Base-by-base conservation (phyloP, 37 sponge, comb jelly and placozoan species). In the Halichondria panicea region DNA sequence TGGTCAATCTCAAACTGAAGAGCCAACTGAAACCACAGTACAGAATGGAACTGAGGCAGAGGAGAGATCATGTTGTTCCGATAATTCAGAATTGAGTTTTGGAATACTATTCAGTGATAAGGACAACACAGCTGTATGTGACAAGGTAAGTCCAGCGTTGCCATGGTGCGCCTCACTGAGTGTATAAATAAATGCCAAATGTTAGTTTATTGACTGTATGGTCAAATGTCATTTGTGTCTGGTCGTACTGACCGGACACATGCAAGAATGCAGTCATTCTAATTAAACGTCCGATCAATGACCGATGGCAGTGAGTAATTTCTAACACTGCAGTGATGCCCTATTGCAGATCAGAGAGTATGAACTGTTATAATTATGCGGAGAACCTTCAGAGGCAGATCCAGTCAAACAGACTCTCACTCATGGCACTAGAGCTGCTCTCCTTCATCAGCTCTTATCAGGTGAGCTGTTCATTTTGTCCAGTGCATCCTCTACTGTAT, bases 21-120 rank as follows among this genome's bases (percentile, higher is more conserved):
- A 24, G 4, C 27, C 59, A 2, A n/a, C n/a, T n/a, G n/a, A n/a
- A n/a, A n/a, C n/a, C n/a, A n/a, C n/a, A n/a, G n/a, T n/a, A n/a
- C n/a, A n/a, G n/a, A n/a, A n/a, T n/a, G n/a, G n/a, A n/a, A n/a
- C n/a, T n/a, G n/a, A n/a, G n/a, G n/a, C n/a, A n/a, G n/a, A n/a
- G n/a, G n/a, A n/a, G n/a, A n/a, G n/a, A n/a, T n/a, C n/a, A n/a
- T n/a, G n/a, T n/a, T n/a, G n/a, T n/a, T 35, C 3, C 1, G 43
- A 45, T 35, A 12, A 68, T 32, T 19, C 71, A 18, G 94, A 93
- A 42, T 75, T 98, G 57, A 86, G 80, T 43, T 93, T 88, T 84
- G 99, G 99, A 34, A 72, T 98, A 43, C 85, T 98, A 24, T 98
- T 98, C 72, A 80, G 75, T 42, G 75, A 82, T 25, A 83, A 74